Evolutionary conservation across 2,888 invertebrate genomes (phyloP).

Genomic region (Cheilosia vulpina): DNA sequence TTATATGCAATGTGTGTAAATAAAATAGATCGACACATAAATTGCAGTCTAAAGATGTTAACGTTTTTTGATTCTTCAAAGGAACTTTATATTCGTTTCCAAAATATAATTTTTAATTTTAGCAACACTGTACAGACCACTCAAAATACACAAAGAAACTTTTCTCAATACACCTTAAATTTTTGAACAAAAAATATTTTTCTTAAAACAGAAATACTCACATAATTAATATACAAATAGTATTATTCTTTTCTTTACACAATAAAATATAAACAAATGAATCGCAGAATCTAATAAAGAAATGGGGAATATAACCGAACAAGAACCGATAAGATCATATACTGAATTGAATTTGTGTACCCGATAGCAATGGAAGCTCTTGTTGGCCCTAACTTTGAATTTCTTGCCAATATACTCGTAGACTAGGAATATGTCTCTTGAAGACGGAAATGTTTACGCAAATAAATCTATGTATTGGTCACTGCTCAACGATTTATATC

Average conservation of each 20-base stretch:
- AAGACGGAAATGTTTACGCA: constrained; percentile 51
- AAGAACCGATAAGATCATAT: constrained; percentile 61
- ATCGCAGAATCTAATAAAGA: constrained; percentile 1
- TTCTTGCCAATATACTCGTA: constrained; percentile 43
- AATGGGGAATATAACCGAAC: constrained; percentile 47
- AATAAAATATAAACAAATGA: constrained; percentile 24
- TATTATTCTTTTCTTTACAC: neutral
- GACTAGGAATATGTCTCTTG: constrained; percentile 23
- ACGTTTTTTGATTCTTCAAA: neutral
- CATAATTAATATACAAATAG: neutral
- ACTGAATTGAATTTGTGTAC: constrained; percentile 57
- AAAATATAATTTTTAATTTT: constrained; percentile 11
- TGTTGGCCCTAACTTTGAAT: constrained; percentile 60
- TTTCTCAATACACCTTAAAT: neutral
- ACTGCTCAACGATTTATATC: constrained; percentile 38
- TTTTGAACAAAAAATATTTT: neutral
- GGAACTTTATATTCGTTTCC: neutral
- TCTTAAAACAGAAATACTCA: constrained; percentile 7
- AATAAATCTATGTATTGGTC: constrained; percentile 41
- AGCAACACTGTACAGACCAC: constrained; percentile 18
- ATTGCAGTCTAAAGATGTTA: neutral
- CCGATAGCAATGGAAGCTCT: constrained; percentile 44
- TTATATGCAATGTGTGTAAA: no score
- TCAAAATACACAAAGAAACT: constrained; percentile 4
- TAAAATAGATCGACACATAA: neutral